Conservation (phyloP, 2,888 invertebrate species). For the Ametastegia equiseti region DNA sequence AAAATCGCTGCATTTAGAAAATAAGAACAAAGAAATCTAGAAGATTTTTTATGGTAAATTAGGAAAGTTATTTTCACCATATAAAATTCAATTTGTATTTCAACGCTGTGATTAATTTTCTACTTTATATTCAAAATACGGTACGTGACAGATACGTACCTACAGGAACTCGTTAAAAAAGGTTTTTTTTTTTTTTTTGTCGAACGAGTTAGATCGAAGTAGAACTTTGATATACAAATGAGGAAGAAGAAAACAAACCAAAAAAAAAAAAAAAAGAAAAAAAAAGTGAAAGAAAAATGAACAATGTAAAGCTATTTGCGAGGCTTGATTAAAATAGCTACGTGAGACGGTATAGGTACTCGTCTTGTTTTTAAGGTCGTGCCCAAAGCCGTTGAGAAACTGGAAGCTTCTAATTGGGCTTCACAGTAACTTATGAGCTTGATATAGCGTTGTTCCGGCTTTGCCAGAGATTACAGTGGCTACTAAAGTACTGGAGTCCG, state of each 20-base stretch:
- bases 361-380: neutral
- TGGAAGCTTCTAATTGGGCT: neutral
- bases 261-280: neutral
- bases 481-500: neutral
- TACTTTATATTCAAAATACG: too few species aligned
- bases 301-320: neutral
- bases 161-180: too few species aligned
- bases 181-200: too few species aligned
- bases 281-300: neutral
- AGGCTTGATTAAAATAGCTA: neutral
- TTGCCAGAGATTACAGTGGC: neutral
- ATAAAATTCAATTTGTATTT: too few species aligned
- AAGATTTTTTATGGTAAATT: too few species aligned
- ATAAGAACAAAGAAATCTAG: neutral
- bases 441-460: neutral
- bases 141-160: too few species aligned
- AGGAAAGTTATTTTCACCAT: too few species aligned
- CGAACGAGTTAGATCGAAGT: too few species aligned
- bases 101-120: too few species aligned
- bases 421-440: neutral
- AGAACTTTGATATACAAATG: neutral
- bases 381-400: neutral
- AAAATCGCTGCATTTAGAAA: too few species aligned
- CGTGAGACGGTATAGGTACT: neutral
- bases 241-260: too few species aligned